A percentile compares a stretch with the other conserved stretches of the same genome.
Conservation (phyloP, 2,113 vertebrate species). For the Cyprinodon brontotheroides region DNA sequence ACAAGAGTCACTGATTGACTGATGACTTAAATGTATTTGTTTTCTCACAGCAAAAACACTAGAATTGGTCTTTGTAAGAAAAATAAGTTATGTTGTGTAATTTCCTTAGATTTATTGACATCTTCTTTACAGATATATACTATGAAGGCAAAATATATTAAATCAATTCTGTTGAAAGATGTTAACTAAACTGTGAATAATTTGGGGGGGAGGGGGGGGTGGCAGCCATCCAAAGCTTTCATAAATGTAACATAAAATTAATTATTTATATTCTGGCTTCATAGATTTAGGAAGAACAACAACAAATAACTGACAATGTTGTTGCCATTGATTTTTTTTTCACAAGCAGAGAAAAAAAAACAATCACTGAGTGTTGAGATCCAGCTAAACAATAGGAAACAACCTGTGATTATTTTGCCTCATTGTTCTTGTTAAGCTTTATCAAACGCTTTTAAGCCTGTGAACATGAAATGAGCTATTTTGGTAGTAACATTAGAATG, state of each 20-base stretch:
- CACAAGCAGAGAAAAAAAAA: too few species aligned
- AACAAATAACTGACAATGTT: neutral
- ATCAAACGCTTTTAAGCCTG: constrained; percentile 2
- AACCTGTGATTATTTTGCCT: neutral
- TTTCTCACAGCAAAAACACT: too few species aligned
- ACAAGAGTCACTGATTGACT: too few species aligned
- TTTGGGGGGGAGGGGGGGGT: too few species aligned
- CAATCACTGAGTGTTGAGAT: too few species aligned
- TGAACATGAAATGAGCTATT: neutral
- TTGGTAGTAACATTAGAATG: neutral
- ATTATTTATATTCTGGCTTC: neutral
- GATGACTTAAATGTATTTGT: too few species aligned
- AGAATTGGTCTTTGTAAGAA: neutral
- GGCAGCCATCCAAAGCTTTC: too few species aligned
- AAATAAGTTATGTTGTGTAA: neutral
- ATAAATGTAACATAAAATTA: neutral
- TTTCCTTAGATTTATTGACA: neutral
- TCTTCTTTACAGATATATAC: neutral
- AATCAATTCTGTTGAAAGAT: neutral
- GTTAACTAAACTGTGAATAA: too few species aligned
- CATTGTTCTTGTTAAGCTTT: constrained; percentile 17
- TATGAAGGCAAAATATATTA: neutral
- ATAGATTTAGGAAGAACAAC: neutral
- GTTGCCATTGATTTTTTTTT: too few species aligned
- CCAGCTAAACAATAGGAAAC: too few species aligned